These are phyloP conservation scores for Ryuthela nishihirai DNA, from an alignment of 2,888 invertebrate genomes.

Conservation along the genomic window DNA sequence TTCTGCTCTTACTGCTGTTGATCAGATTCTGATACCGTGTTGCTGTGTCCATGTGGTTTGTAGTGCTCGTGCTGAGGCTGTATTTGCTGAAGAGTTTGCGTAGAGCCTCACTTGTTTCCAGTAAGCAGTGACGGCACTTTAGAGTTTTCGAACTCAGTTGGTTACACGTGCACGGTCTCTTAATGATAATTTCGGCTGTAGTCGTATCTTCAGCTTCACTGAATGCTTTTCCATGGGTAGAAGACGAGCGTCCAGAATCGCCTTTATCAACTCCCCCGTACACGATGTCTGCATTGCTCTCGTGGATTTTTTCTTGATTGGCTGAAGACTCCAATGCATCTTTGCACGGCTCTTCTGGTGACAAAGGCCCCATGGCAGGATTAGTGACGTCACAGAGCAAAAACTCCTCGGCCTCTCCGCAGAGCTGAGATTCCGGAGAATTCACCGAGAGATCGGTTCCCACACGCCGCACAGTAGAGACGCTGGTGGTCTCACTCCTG, in stretches of 20 bases:
- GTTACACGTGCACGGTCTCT: constrained; percentile 22
- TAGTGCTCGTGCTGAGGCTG: constrained; percentile 23
- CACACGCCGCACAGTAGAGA: constrained; percentile 16
- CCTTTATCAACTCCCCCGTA: no score
- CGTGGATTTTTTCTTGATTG: no score
- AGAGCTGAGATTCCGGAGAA: constrained; percentile 17
- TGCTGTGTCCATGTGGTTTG: constrained; percentile 19
- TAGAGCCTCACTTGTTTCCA: constrained; percentile 32
- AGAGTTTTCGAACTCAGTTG: constrained; percentile 19
- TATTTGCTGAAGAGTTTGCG: constrained; percentile 30
- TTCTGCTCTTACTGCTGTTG: constrained; percentile 14
- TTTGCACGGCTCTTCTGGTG: no score
- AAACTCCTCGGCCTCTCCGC: constrained; percentile 14
- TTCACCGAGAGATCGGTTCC: constrained; percentile 11
- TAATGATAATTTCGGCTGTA: no score
- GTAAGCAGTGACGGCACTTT: constrained; percentile 24
- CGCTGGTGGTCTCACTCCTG: constrained; percentile 20
- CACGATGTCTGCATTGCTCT: no score
- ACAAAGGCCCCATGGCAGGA: no score
- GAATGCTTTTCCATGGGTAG: constrained; percentile 11
- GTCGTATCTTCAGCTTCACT: neutral
- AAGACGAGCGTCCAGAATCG: constrained; percentile 27
- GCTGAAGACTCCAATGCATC: no score
- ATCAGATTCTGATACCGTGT: constrained; percentile 26
- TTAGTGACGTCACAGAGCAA: no score